These are phyloP conservation scores for Nothobranchius kuhntae DNA, from an alignment of 2,113 vertebrate species.

Conservation along the genomic window DNA sequence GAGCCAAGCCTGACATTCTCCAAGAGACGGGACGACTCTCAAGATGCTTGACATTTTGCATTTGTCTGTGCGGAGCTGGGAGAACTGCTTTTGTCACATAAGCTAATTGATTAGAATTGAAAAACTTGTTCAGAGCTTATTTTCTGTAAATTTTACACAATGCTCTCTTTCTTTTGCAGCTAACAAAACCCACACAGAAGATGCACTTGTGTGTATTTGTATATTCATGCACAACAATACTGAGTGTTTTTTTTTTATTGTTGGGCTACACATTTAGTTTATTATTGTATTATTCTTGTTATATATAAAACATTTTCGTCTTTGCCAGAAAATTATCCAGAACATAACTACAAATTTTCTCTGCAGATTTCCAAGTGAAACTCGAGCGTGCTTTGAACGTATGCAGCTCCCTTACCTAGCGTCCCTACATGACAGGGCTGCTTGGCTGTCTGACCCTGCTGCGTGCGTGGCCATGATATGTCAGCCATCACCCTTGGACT, in stretches of 20 bases:
- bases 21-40: constrained; percentile 23
- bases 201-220: background rate
- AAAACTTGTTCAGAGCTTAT: too few relatives aligned
- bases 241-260: background rate
- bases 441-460: constrained; percentile 91
- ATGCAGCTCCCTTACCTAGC: constrained; percentile 81
- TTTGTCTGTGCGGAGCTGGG: too few relatives aligned
- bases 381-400: background rate
- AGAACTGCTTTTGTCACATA: too few relatives aligned
- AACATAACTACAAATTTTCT: background rate
- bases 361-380: background rate
- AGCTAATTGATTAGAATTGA: too few relatives aligned
- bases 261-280: background rate
- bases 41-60: too few relatives aligned
- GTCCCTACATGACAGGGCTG: constrained; percentile 93
- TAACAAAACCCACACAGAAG: background rate
- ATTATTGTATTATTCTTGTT: background rate
- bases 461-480: constrained; percentile 93
- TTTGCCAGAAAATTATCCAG: background rate
- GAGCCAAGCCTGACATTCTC: constrained; percentile 55
- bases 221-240: background rate
- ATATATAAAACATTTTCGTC: background rate
- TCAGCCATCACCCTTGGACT: constrained; percentile 85
- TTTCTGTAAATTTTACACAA: too few relatives aligned
- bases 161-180: background rate